Evolutionary conservation across 2,888 invertebrate species (phyloP).

Genomic region (Oegoconia quadripuncta): DNA sequence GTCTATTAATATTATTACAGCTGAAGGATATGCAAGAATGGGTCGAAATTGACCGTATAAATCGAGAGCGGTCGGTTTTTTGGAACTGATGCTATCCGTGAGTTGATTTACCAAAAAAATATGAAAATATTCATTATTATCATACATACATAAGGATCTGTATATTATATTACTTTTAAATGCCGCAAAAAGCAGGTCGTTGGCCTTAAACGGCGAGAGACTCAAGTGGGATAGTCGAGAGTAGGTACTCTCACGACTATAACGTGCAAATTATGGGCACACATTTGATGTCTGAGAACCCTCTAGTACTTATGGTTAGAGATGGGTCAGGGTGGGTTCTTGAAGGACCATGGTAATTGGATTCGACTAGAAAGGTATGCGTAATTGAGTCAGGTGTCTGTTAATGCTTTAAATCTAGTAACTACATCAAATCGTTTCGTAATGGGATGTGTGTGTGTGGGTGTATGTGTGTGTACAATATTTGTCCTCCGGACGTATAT

Average conservation of each 20-base stretch:
- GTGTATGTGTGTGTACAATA: no score
- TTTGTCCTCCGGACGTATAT: no score
- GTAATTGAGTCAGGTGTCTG: conserved; percentile 20
- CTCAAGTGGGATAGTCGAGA: conserved; percentile 21
- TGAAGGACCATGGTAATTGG: conserved; percentile 14
- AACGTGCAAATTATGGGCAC: conserved; percentile 41
- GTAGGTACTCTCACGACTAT: conserved; percentile 25
- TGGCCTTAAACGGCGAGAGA: conserved; percentile 8
- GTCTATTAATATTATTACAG: no score
- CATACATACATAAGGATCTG: background rate
- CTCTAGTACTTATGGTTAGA: conserved; percentile 8
- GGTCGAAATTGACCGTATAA: no score
- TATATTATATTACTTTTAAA: background rate
- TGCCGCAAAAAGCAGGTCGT: background rate
- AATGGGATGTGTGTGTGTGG: no score
- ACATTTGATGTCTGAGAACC: conserved; percentile 31
- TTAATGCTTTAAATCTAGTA: background rate
- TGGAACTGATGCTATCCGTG: no score
- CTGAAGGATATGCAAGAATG: no score
- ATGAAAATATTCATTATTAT: no score
- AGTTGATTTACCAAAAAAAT: no score
- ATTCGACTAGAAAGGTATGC: conserved; percentile 12
- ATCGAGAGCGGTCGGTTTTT: no score
- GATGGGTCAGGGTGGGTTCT: conserved; percentile 1
- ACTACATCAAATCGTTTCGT: no score